Conservation (phyloP, 2,113 vertebrate species). For the Polyodon spathula region DNA sequence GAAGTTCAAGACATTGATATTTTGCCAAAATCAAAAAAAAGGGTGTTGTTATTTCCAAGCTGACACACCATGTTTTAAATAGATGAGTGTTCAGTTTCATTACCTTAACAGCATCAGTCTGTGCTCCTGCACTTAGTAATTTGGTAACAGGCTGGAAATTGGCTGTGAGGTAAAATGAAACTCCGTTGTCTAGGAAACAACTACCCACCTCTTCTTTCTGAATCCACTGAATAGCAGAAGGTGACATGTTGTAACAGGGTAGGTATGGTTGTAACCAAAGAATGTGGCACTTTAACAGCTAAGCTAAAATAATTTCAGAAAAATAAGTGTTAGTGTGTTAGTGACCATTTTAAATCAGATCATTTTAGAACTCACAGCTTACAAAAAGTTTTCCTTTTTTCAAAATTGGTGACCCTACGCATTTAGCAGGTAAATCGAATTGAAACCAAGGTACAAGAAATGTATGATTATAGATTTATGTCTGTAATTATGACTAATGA, state of each 20-base stretch:
- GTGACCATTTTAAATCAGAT: background rate
- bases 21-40: conserved; percentile 46
- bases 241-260: conserved; percentile 50
- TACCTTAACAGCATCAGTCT: conserved; percentile 67
- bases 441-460: no score
- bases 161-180: conserved; percentile 80
- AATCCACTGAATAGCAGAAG: conserved; percentile 47
- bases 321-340: background rate
- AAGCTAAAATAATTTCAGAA: background rate
- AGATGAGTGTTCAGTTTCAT: conserved; percentile 74
- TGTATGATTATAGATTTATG: no score
- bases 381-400: no score
- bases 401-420: no score
- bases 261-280: conserved; percentile 8
- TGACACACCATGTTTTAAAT: conserved; percentile 64
- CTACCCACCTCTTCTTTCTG: conserved; percentile 56
- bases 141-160: conserved; percentile 94
- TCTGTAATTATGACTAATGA: no score
- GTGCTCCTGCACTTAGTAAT: conserved; percentile 64
- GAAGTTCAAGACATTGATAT: conserved; percentile 51
- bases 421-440: no score
- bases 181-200: conserved; percentile 71
- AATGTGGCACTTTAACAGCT: background rate
- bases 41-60: conserved; percentile 61
- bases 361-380: no score